Evolutionary conservation across 2,113 vertebrate species (phyloP), one percentile per base, ranked within the genome.

Genomic region (Paradoxurus hermaphroditus): DNA sequence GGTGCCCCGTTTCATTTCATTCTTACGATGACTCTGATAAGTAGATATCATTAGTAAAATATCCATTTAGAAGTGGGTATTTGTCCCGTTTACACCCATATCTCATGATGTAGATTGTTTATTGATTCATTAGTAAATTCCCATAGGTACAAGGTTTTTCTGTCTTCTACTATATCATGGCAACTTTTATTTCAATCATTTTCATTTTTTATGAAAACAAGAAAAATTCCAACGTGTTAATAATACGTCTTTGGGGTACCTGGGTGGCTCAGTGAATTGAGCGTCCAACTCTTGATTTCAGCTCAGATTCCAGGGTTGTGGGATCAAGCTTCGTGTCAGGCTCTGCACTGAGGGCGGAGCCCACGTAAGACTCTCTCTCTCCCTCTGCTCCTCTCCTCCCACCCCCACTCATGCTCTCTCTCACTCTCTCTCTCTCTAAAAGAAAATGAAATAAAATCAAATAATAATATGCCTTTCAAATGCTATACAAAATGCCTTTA

Each of bases 191-290:
- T 46, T 72, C 39, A 56, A 79, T 73, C 67, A 5, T 62, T 88
- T 84, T 86, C 34, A 87, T 75, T 56, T 95, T 95, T 81, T 49
- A 62, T 53, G 18, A 39, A 87, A 89, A 31, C 31, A 95, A 87
- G 53, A 72, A 92, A 91, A 86, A 53, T 56, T 44, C 18, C 25
- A 27, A 39, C 63, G 15, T 70, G 15, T 90, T 56, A 75, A 31
- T 65, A 73, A n/a, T n/a, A 70, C 1, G 44, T 10, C n/a, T 92
- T 59, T 59, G 21, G 56, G 56, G 56, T 8, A 59, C 56, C 56
- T 59, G 56, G 56, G 21, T 59, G 56, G 56, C 8, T 59, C 56
- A 59, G 56, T 59, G 19, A 59, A 21, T 59, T 21, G 56, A 59
- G 21, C 56, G 3, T 59, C 56, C 16, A 59, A 23, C 56, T 59